These are phyloP conservation scores for Sylvicola cinctus DNA, from an alignment of 2,888 invertebrate species.

Conservation along the genomic window DNA sequence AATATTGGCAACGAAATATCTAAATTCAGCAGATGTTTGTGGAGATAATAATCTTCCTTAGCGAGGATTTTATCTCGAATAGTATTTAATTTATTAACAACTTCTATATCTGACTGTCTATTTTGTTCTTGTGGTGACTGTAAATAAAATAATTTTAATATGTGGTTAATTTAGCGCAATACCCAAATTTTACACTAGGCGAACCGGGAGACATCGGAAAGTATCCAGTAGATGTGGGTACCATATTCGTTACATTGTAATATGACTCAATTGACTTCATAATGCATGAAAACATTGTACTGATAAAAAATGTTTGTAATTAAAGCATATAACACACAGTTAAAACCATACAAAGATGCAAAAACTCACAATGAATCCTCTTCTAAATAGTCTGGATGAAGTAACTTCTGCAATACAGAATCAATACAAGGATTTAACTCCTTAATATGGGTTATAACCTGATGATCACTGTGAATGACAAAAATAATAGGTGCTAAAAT, in stretches of 20 bases:
- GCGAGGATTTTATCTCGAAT: conserved; percentile 41
- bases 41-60: conserved; percentile 38
- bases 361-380: conserved; percentile 61
- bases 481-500: conserved; percentile 60
- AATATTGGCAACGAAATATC: conserved; percentile 70
- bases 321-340: conserved; percentile 4
- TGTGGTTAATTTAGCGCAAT: not conserved
- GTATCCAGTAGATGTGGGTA: conserved; percentile 29
- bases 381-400: conserved; percentile 48
- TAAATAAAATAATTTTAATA: not conserved
- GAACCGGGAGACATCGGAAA: conserved; percentile 22
- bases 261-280: conserved; percentile 42
- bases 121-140: conserved; percentile 8
- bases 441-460: conserved; percentile 37
- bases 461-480: conserved; percentile 55
- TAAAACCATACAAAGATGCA: conserved; percentile 6
- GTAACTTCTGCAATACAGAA: conserved; percentile 31
- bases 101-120: conserved; percentile 27
- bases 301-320: conserved; percentile 21
- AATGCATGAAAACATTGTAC: conserved; percentile 38
- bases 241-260: conserved; percentile 36
- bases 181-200: conserved; percentile 19
- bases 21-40: conserved; percentile 40
- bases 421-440: conserved; percentile 26
- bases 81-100: conserved; percentile 35